These are phyloP conservation scores for Drosophila murphyi DNA, from an alignment of 1,140 invertebrate species.

Conservation along the genomic window DNA sequence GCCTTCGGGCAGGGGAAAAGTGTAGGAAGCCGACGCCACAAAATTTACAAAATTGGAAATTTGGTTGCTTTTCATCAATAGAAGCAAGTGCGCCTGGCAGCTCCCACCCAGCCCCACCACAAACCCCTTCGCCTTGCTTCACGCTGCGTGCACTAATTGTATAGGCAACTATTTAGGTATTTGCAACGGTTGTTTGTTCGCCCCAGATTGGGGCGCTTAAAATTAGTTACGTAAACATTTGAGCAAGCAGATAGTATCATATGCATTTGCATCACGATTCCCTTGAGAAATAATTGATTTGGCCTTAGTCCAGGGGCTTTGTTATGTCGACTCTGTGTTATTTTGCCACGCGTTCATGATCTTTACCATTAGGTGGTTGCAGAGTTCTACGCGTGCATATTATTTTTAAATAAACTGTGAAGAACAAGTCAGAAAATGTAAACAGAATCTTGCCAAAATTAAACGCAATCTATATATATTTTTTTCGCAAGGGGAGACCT, in stretches of 20 bases:
- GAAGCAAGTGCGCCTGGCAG: neutral
- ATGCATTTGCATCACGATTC: conserved; percentile 19
- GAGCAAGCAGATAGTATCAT: neutral
- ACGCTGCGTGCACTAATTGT: conserved; percentile 67
- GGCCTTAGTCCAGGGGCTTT: neutral
- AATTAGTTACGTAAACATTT: conserved; percentile 65
- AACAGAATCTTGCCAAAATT: conserved; percentile 37
- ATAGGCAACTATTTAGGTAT: conserved; percentile 64
- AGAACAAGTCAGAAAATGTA: conserved; percentile 15
- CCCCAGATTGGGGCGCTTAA: conserved; percentile 33
- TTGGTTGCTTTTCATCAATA: conserved; percentile 18
- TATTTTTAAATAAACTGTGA: conserved; percentile 30
- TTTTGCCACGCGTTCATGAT: conserved; percentile 13
- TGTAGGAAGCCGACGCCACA: conserved; percentile 4
- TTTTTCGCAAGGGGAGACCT: neutral
- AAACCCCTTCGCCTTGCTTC: conserved; percentile 12
- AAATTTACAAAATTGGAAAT: conserved; percentile 41
- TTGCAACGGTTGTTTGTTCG: conserved; percentile 60
- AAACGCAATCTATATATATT: conserved; percentile 20
- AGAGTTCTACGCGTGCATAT: neutral
- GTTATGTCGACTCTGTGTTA: neutral
- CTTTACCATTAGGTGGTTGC: conserved; percentile 7
- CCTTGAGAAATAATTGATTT: conserved; percentile 18
- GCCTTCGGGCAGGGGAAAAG: neutral
- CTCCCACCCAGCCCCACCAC: neutral